Percentiles rank a stretch among this genome's conserved stretches.
These are phyloP conservation scores for Peucedramus taeniatus DNA, from an alignment of 2,113 vertebrate genomes.

Conservation along the genomic window DNA sequence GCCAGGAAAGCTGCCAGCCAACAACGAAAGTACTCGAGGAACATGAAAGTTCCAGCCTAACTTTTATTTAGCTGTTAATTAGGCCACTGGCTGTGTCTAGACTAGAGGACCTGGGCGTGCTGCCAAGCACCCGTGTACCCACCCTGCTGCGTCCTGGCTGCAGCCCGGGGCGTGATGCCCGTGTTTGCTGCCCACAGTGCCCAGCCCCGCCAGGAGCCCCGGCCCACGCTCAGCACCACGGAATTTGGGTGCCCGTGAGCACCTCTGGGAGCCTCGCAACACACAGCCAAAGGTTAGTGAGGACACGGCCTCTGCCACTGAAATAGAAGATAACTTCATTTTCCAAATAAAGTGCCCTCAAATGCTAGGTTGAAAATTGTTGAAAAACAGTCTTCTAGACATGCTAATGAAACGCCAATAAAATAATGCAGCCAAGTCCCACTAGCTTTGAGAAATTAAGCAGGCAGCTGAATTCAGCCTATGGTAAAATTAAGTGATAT, in stretches of 20 bases:
- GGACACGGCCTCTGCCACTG: rapidly evolving
- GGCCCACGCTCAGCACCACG: rapidly evolving
- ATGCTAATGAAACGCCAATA: background rate
- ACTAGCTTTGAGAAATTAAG: background rate
- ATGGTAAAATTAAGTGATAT: background rate
- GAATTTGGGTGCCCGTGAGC: rapidly evolving
- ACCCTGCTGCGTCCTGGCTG: background rate
- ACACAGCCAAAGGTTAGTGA: background rate
- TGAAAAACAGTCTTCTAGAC: background rate
- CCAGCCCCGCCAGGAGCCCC: rapidly evolving
- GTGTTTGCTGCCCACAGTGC: rapidly evolving
- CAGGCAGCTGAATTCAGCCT: background rate
- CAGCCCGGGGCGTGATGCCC: rapidly evolving
- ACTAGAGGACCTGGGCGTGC: background rate
- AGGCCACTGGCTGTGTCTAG: background rate
- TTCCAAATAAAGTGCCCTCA: background rate
- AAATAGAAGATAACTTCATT: background rate
- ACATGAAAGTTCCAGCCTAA: slow-evolving; percentile 7
- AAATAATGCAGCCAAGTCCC: background rate
- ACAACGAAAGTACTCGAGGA: background rate
- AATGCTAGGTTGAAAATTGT: background rate
- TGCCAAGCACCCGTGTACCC: background rate
- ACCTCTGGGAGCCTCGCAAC: rapidly evolving
- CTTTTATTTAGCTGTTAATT: slow-evolving; percentile 26
- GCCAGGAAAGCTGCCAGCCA: background rate